These are phyloP conservation scores for Ellobius talpinus DNA, from an alignment of 2,113 vertebrate genomes.

Conservation along the genomic window DNA sequence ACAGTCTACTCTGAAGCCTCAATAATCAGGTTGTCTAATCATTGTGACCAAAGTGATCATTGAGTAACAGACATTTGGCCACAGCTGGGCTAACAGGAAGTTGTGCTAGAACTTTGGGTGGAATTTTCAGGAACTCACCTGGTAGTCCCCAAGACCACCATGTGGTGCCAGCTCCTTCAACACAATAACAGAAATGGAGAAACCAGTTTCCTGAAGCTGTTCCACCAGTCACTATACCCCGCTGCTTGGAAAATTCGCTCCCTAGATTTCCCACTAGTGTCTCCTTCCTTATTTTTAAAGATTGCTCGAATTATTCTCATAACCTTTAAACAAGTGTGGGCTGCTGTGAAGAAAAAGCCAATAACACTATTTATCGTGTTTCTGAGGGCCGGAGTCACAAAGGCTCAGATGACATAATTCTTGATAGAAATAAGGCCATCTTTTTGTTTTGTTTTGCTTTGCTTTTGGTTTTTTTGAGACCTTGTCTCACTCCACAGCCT, in stretches of 20 bases:
- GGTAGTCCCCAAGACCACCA: not conserved
- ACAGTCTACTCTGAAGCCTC: not conserved
- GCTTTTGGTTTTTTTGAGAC: not conserved
- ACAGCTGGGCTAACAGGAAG: not conserved
- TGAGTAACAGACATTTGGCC: not conserved
- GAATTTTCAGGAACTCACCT: constrained; percentile 8
- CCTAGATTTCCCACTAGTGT: not conserved
- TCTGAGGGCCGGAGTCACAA: not conserved
- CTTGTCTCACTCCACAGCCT: not conserved
- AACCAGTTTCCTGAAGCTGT: not conserved
- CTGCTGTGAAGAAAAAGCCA: not conserved
- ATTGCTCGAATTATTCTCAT: not conserved
- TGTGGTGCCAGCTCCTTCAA: not conserved
- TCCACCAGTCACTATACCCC: not conserved
- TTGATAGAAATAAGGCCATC: not conserved
- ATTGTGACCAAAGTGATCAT: not conserved
- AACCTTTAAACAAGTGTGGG: not conserved
- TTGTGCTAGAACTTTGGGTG: not conserved
- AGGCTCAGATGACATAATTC: not conserved
- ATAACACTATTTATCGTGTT: not conserved
- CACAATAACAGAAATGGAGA: not conserved
- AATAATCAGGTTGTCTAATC: not conserved
- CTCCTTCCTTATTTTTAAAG: not conserved
- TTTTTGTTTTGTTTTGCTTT: not conserved
- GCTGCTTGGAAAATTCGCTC: not conserved